A percentile compares a stretch with the other conserved stretches of the same genome.
phyloP scores from a whole-genome alignment of 1,140 invertebrate genomes.

The Plectus sambesii region DNA sequence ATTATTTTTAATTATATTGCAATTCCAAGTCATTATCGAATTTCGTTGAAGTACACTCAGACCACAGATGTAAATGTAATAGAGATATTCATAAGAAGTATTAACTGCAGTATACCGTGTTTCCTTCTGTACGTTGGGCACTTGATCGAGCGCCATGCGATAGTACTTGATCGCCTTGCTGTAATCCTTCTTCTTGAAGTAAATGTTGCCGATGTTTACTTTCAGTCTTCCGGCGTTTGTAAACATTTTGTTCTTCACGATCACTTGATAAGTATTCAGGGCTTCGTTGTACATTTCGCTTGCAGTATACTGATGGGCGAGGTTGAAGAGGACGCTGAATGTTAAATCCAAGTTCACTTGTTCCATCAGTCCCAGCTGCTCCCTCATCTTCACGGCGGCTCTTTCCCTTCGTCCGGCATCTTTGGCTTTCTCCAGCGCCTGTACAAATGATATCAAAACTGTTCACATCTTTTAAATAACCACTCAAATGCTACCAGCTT shows the following conservation, averaged over 20 bases:
- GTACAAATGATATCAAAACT: background rate
- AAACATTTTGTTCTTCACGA: conserved; percentile 49
- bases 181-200: conserved; percentile 83
- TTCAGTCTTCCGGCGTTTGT: conserved; percentile 63
- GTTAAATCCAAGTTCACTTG: conserved; percentile 82
- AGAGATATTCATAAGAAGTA: too few species aligned
- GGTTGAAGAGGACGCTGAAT: conserved; percentile 61
- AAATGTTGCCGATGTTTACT: conserved; percentile 97
- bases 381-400: conserved; percentile 72
- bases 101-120: too few species aligned
- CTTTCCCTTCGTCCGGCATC: conserved; percentile 82
- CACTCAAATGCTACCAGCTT: conserved; percentile 48
- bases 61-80: too few species aligned
- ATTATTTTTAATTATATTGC: too few species aligned
- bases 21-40: too few species aligned
- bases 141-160: conserved; percentile 88
- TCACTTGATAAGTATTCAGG: conserved; percentile 67
- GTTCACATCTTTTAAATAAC: conserved; percentile 11
- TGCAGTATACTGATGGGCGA: conserved; percentile 63
- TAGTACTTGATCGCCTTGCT: conserved; percentile 94
- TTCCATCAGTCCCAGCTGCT: conserved; percentile 73
- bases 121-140: conserved; percentile 78
- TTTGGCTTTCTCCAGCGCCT: conserved; percentile 78
- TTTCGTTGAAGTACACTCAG: too few species aligned
- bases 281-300: conserved; percentile 92